phyloP scores from a whole-genome alignment of 2,113 vertebrate genomes.

The Etheostoma spectabile region DNA sequence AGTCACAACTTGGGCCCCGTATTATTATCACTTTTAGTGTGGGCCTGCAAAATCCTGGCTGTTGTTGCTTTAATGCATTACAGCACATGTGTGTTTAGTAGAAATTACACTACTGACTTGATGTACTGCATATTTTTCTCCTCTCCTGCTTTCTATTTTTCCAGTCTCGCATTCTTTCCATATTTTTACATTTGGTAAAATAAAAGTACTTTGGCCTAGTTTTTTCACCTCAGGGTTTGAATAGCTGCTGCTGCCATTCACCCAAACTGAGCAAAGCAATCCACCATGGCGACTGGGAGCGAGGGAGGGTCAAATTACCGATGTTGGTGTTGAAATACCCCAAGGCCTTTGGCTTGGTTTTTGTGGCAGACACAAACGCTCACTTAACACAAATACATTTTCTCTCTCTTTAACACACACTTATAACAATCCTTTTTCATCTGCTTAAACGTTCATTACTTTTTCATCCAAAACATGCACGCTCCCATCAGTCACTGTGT shows the following conservation, averaged over 20 bases:
- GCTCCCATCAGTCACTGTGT: background rate
- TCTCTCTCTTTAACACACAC: background rate
- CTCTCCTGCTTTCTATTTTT: slow-evolving; percentile 11
- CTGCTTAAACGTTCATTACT: background rate
- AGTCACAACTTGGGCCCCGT: background rate
- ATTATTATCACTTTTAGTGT: background rate
- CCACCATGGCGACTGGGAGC: slow-evolving; percentile 28
- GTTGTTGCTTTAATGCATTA: background rate
- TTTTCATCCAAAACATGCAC: background rate
- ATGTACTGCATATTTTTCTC: background rate
- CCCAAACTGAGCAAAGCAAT: slow-evolving; percentile 43
- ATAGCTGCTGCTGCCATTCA: slow-evolving; percentile 79
- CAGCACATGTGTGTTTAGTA: background rate
- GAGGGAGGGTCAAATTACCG: slow-evolving; percentile 65
- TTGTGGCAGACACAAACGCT: slow-evolving; percentile 50
- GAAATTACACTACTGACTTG: background rate
- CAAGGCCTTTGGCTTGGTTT: slow-evolving; percentile 46
- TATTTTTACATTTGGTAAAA: slow-evolving; percentile 38
- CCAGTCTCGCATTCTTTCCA: slow-evolving; percentile 20
- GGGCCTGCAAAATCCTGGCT: slow-evolving; percentile 5
- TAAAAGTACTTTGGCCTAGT: slow-evolving; percentile 61
- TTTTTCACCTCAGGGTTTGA: slow-evolving; percentile 55
- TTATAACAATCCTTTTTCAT: background rate
- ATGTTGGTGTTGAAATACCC: slow-evolving; percentile 62
- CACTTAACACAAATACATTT: slow-evolving; percentile 14